A percentile compares a stretch with the other conserved stretches of the same genome.
These are phyloP conservation scores for Apus apus DNA, from an alignment of 2,113 vertebrate genomes.

Conservation along the genomic window DNA sequence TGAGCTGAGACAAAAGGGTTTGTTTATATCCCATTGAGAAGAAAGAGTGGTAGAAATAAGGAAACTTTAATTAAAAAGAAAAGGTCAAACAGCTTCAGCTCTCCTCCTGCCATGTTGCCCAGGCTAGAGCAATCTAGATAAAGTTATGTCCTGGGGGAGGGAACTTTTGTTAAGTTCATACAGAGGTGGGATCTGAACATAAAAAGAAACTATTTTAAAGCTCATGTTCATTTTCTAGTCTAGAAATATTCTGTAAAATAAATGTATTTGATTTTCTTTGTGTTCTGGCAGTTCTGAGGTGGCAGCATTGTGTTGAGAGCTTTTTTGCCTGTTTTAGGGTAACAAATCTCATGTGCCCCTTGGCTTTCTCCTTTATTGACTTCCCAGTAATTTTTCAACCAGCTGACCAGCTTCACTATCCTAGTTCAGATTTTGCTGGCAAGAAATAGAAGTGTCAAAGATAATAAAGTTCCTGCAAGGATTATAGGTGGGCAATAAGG, in stretches of 20 bases:
- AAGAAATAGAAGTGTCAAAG: not conserved
- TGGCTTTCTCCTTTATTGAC: not conserved
- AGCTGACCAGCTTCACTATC: not conserved
- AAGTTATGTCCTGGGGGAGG: not conserved
- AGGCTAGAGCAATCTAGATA: not conserved
- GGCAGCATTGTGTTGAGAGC: not conserved
- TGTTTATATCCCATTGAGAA: not conserved
- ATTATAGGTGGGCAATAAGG: not conserved
- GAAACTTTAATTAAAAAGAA: constrained; percentile 19
- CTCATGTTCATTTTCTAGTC: not conserved
- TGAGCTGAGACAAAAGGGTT: not conserved
- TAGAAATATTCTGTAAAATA: not conserved
- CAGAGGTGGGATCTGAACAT: not conserved
- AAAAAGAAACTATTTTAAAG: not conserved
- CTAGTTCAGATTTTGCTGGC: not conserved
- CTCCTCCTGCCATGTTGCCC: not conserved
- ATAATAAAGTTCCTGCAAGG: not conserved
- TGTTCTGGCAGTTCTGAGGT: not conserved
- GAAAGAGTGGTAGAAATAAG: not conserved
- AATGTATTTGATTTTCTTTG: not conserved
- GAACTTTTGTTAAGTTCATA: not conserved
- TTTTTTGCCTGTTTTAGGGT: not conserved
- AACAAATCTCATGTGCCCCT: not conserved
- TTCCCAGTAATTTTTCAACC: not conserved
- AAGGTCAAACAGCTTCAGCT: not conserved